Base-by-base conservation (phyloP, 2,888 invertebrate species). In the Hypomecis punctinalis region DNA sequence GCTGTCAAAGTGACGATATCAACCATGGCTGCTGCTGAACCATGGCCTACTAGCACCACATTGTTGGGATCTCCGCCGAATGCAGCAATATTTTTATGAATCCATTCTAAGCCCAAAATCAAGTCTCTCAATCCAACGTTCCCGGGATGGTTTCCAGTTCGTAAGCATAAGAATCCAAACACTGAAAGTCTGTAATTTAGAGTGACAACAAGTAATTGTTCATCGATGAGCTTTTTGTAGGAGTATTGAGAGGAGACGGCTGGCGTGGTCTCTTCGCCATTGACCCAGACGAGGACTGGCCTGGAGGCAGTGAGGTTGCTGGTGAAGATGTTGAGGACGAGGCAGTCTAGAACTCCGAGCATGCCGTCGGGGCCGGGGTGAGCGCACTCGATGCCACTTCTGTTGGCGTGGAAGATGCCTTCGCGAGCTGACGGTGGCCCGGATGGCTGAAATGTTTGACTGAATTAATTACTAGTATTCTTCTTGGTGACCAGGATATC, bases 121-220 rank as follows among this genome's bases (percentile, higher is more conserved):
- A 98, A 96, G 82, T 98, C 98, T 80, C 96, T 95, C 40, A 98
- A 85, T 0, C 98, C 98, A 67, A 96, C 95, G 82, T 98, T 98
- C 0, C 98, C 98, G 0, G 96, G 94, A 1, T 95, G 94, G 70
- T 94, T 94, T 11, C 81, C 67, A 0, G 89, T 91, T 10, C 94
- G 94, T 61, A 95, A 81, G 63, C 94, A 94, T 23, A 96, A 91
- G 84, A 96, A 96, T 37, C 95, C 96, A 73, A 96, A 96, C 37
- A 96, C 94, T 54, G 96, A 96, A n/a, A 95, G 90, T 46, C 96
- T 90, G 79, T 96, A 96, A 78, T 95, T 95, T 43, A 95, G 86
- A 5, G 94, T 93, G 6, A 90, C 84, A 0, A 96, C 94, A 0
- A 96, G 94, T 7, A 96, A 85, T 9, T 95, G 84, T 45, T 94